Evolutionary conservation across 1,140 invertebrate species (phyloP), one percentile per base, ranked within the genome.

Genomic region (Drosophila prosaltans): DNA sequence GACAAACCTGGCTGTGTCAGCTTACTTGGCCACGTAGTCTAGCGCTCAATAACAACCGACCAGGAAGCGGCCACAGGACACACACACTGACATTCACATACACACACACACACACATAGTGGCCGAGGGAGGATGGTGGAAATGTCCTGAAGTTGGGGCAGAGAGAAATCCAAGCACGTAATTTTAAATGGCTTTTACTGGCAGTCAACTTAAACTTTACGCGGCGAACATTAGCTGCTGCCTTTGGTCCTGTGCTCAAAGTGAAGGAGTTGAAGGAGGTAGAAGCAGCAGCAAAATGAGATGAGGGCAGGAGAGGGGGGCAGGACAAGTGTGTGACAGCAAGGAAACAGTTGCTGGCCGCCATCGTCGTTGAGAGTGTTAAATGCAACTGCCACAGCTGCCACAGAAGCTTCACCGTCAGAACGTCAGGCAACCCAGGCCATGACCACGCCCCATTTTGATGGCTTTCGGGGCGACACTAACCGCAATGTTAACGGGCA

Each of bases 141-240:
- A 8, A 2, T 45, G 21, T 36, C 32, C 32, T 21, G 24, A 6
- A 58, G n/a, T 36, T 41, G 36, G n/a, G 21, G 57, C 16, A 55
- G 51, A 41, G 67, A 80, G 71, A 88, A 88, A 88, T 83, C 83
- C 84, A 89, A 69, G 83, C 84, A 88, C 83, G 83, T 88, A 88
- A 74, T 88, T 89, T 88, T 89, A 88, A 88, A 88, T 88, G 83
- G 84, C 84, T 88, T 88, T 88, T 88, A 88, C 84, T 88, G 83
- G 84, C 83, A 88, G 84, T 88, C 80, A 88, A 83, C 84, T 88
- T 89, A 88, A 89, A 88, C 76, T 88, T 88, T 77, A 81, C 73
- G 80, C 71, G 71, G 77, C 66, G 74, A 71, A 81, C 83, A 83
- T 83, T 88, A 89, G 80, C 84, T 71, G 43, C 51, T 40, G 40